Conservation (phyloP, 37 sponge, comb jelly and placozoan species). For the Ianthella basta region DNA sequence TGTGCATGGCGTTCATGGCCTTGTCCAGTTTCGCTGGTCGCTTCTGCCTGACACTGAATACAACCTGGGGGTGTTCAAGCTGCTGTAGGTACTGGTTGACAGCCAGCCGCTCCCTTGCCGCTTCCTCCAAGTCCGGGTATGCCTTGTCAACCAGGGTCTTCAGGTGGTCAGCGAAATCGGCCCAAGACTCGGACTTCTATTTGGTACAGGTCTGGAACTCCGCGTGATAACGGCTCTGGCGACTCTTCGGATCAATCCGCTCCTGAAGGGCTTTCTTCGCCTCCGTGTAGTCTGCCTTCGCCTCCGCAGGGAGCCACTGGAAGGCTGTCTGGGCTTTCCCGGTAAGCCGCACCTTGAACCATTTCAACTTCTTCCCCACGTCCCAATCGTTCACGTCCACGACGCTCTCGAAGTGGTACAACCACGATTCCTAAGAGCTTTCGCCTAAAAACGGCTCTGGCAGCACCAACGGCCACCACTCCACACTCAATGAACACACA, state of each 20-base stretch:
- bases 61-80: not conserved
- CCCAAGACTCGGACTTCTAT: not conserved
- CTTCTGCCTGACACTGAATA: not conserved
- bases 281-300: no score
- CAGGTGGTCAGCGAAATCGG: not conserved
- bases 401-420: no score
- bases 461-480: no score
- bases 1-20: not conserved
- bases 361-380: no score
- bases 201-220: not conserved
- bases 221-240: not conserved
- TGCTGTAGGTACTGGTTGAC: not conserved
- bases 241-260: no score
- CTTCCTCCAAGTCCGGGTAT: not conserved
- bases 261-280: no score
- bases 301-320: not conserved
- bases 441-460: no score
- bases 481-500: no score
- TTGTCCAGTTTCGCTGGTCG: not conserved
- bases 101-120: not conserved
- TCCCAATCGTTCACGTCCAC: no score
- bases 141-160: not conserved
- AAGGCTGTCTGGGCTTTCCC: slow-evolving; percentile 4
- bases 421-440: no score
- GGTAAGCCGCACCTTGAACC: no score